Evolutionary conservation across 2,888 invertebrate genomes (phyloP).

Genomic region (Smittia sp.): DNA sequence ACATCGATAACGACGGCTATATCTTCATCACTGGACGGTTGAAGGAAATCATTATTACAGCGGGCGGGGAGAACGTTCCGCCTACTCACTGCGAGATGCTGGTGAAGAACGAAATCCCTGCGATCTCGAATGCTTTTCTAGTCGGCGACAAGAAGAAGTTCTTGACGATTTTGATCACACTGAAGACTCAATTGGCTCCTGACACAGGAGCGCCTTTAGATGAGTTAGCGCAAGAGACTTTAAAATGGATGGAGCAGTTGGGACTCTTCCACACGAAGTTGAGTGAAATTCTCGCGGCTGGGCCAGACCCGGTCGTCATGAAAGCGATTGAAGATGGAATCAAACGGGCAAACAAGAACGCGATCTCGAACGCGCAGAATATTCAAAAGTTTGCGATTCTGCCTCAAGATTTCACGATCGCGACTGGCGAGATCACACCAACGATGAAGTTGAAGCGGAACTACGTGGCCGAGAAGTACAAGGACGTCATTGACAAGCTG

Average conservation of each 20-base stretch:
- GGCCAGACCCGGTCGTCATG: slow-evolving; percentile 57
- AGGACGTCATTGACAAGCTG: slow-evolving; percentile 62
- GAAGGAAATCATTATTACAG: slow-evolving; percentile 85
- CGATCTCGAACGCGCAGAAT: slow-evolving; percentile 75
- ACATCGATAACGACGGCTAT: slow-evolving; percentile 70
- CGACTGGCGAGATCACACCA: slow-evolving; percentile 75
- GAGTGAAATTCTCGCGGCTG: slow-evolving; percentile 61
- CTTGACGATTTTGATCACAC: slow-evolving; percentile 75
- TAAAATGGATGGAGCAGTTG: slow-evolving; percentile 65
- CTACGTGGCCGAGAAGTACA: slow-evolving; percentile 68
- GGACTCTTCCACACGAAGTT: slow-evolving; percentile 63
- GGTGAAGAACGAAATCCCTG: slow-evolving; percentile 71
- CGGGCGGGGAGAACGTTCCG: slow-evolving; percentile 90
- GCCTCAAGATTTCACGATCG: slow-evolving; percentile 73
- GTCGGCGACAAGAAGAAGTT: slow-evolving; percentile 86
- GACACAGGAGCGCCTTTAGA: slow-evolving; percentile 68
- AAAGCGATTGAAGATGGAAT: slow-evolving; percentile 71
- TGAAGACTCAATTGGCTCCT: slow-evolving; percentile 75
- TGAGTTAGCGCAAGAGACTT: slow-evolving; percentile 59
- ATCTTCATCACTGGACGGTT: slow-evolving; percentile 74
- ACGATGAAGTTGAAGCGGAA: slow-evolving; percentile 76
- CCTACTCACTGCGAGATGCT: slow-evolving; percentile 83
- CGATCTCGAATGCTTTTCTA: slow-evolving; percentile 77
- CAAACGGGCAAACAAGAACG: slow-evolving; percentile 65
- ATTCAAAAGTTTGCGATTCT: slow-evolving; percentile 77